These are phyloP conservation scores for Cebus imitator DNA, from an alignment of 2,113 vertebrate genomes.

Conservation along the genomic window DNA sequence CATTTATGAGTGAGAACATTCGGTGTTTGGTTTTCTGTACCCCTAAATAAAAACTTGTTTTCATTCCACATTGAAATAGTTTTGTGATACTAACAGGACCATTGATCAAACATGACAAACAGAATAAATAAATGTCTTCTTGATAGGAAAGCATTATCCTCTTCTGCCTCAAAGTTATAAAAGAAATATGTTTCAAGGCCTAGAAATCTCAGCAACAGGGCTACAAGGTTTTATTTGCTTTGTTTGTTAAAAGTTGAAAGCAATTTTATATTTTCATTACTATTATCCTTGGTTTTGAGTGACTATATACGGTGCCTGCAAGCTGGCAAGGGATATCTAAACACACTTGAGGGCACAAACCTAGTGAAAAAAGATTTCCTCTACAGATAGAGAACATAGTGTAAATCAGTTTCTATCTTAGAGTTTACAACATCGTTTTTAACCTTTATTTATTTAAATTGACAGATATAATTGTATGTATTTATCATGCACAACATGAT, in stretches of 20 bases:
- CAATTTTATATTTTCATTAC: neutral
- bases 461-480: neutral
- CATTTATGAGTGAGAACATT: too few species aligned
- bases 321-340: neutral
- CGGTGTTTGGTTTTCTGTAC: too few species aligned
- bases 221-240: neutral
- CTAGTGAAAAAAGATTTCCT: neutral
- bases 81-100: neutral
- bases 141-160: slow-evolving; percentile 4
- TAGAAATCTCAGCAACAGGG: neutral
- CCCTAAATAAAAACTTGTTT: neutral
- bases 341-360: neutral
- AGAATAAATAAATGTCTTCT: slow-evolving; percentile 5
- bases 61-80: neutral
- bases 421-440: neutral
- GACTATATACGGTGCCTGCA: neutral
- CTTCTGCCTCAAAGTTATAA: neutral
- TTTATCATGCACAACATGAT: neutral
- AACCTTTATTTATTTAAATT: neutral
- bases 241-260: neutral
- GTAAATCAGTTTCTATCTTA: neutral
- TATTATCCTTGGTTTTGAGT: neutral
- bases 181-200: neutral
- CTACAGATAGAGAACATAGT: neutral
- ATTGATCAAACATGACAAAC: neutral